A percentile compares a stretch with the other conserved stretches of the same genome.
phyloP scores from a whole-genome alignment of 2,888 invertebrate genomes.

The Chrysolina americana region DNA sequence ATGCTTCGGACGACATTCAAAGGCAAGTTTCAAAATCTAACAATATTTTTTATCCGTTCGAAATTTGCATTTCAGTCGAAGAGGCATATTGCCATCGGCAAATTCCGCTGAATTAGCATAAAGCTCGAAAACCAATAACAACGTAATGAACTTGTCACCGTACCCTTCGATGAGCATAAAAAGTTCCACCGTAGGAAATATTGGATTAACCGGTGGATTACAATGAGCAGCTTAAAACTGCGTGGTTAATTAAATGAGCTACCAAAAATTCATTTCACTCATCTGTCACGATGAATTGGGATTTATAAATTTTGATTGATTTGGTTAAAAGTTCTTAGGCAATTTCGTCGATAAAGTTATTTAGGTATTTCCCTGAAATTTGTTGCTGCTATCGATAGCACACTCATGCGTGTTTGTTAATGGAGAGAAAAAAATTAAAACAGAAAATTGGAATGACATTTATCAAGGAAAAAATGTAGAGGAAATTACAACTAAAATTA shows the following conservation, averaged over 20 bases:
- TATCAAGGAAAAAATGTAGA: no score
- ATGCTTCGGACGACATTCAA: neutral
- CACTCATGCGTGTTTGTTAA: no score
- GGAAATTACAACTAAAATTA: no score
- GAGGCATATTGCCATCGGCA: constrained; percentile 13
- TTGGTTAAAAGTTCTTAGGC: neutral
- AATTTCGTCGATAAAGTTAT: neutral
- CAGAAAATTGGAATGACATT: no score
- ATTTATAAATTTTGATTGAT: neutral
- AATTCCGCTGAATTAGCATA: constrained; percentile 14
- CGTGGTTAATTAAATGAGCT: constrained; percentile 1
- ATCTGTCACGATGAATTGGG: neutral
- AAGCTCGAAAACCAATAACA: constrained; percentile 15
- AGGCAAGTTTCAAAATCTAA: neutral
- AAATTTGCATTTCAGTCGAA: constrained; percentile 6
- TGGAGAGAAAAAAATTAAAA: no score
- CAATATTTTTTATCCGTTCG: constrained; percentile 13
- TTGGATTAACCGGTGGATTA: constrained; percentile 9
- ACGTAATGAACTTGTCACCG: constrained; percentile 21
- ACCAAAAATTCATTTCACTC: neutral
- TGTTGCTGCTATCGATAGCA: no score
- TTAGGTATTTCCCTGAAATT: no score
- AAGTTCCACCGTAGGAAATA: neutral
- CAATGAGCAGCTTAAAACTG: neutral
- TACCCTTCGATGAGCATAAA: constrained; percentile 12